A percentile compares a stretch with the other conserved stretches of the same genome.
Conservation (phyloP, 1,140 invertebrate genomes). For the Leucophenga varia region DNA sequence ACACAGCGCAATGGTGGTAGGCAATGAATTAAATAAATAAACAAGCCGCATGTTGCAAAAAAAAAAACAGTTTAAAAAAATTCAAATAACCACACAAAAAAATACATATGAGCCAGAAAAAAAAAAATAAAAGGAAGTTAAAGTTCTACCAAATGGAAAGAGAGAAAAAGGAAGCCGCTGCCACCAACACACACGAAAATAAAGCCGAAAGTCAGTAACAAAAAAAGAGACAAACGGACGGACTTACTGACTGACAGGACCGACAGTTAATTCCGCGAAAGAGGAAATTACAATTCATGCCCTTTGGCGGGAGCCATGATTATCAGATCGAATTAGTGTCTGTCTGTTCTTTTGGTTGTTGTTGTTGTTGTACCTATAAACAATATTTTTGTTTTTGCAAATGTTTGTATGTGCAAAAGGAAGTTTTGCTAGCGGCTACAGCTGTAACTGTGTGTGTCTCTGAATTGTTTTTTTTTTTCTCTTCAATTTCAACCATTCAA, state of each 20-base stretch:
- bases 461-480: background rate
- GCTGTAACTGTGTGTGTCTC: background rate
- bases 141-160: too few species aligned
- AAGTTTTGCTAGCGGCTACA: too few species aligned
- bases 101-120: too few species aligned
- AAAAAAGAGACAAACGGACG: slow-evolving; percentile 21
- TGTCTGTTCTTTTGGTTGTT: slow-evolving; percentile 26
- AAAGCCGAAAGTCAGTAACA: slow-evolving; percentile 16
- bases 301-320: slow-evolving; percentile 54
- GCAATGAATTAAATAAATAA: too few species aligned
- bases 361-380: too few species aligned
- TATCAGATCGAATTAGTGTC: slow-evolving; percentile 57
- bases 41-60: too few species aligned
- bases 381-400: background rate
- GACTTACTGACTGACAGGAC: slow-evolving; percentile 21
- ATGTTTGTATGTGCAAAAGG: background rate
- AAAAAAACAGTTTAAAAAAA: too few species aligned
- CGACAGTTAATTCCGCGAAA: slow-evolving; percentile 57
- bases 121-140: too few species aligned
- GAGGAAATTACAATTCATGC: slow-evolving; percentile 57
- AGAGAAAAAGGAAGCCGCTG: too few species aligned
- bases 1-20: too few species aligned
- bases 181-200: slow-evolving; percentile 25
- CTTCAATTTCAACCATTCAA: too few species aligned
- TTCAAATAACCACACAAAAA: too few species aligned